Evolutionary conservation across 2,797 vertebrate genomes (phyloP).

Genomic region (Enteromius fasciolatus): DNA sequence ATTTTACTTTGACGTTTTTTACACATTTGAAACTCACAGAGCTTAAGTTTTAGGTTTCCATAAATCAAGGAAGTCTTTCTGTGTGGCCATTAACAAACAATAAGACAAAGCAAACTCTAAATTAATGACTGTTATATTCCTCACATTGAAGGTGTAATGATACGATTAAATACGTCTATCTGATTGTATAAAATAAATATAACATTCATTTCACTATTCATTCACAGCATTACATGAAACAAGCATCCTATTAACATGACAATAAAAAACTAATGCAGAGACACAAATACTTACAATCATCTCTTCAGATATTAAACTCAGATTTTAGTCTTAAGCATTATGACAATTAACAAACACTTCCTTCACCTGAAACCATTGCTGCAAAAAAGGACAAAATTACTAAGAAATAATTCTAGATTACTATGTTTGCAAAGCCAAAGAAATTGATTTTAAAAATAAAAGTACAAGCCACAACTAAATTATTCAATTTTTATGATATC

Average conservation of each 20-base stretch:
- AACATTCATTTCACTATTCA: background rate
- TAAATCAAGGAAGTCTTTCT: background rate
- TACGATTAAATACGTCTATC: constrained; percentile 3
- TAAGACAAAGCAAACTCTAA: background rate
- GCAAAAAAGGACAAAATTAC: background rate
- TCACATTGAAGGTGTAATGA: background rate
- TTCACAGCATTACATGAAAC: background rate
- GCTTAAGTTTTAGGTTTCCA: background rate
- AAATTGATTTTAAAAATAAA: background rate
- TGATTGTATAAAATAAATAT: background rate
- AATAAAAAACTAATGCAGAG: background rate
- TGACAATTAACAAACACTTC: background rate
- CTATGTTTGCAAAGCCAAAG: background rate
- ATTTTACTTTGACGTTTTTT: constrained; percentile 10
- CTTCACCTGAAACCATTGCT: background rate
- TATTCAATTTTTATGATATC: background rate
- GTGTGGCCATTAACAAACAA: background rate
- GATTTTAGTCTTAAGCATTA: background rate
- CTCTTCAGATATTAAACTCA: background rate
- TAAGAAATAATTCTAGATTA: background rate
- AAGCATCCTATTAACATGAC: background rate
- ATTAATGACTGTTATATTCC: background rate
- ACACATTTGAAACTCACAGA: background rate
- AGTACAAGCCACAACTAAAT: background rate
- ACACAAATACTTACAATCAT: background rate